phyloP scores from a whole-genome alignment of 2,113 vertebrate species.

The Sorex araneus region DNA sequence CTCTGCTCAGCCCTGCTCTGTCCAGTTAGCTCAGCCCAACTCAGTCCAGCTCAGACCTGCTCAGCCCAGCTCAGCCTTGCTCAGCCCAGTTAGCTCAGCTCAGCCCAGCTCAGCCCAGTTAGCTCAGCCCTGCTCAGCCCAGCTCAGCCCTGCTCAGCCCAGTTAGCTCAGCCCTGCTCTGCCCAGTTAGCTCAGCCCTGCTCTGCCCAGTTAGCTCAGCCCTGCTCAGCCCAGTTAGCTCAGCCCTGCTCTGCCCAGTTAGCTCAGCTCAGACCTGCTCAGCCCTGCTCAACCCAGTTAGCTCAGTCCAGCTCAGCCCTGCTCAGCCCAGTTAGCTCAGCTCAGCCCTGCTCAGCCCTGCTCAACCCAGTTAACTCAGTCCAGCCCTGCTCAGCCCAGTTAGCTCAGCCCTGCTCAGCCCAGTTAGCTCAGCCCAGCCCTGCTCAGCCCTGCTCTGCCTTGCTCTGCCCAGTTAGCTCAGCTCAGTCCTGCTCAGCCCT shows the following conservation, averaged over 20 bases:
- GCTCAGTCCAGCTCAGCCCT: accelerated
- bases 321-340: accelerated
- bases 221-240: background rate
- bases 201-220: background rate
- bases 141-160: background rate
- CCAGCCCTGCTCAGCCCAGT: accelerated
- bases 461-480: background rate
- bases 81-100: background rate
- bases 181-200: background rate
- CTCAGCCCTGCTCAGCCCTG: accelerated
- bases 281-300: accelerated
- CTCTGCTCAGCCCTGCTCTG: background rate
- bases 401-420: accelerated
- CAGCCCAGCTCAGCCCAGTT: background rate
- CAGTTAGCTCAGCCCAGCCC: accelerated
- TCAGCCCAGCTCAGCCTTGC: background rate
- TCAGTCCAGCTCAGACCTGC: background rate
- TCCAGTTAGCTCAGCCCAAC: background rate
- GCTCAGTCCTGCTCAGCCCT: accelerated
- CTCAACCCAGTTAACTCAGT: accelerated
- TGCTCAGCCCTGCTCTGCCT: accelerated
- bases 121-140: background rate
- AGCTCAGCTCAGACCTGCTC: background rate
- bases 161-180: background rate
- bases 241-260: background rate